Evolutionary conservation across 2,888 invertebrate species (phyloP), one percentile per base, ranked within the genome.

Genomic region (Drosophila suboccidentalis): DNA sequence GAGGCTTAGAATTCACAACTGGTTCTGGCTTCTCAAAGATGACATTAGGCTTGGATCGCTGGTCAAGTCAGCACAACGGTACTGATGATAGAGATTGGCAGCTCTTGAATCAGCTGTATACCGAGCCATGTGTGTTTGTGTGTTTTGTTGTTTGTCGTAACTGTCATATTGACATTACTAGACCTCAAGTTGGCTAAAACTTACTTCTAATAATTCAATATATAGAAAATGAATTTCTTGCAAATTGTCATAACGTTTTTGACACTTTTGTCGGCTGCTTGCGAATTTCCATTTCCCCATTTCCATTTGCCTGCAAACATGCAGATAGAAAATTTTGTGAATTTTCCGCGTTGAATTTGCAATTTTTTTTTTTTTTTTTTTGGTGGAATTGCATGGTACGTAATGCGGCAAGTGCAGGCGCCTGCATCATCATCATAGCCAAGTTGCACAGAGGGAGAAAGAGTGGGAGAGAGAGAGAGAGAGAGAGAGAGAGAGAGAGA

Each of bases 351-450:
- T 53, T 51, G 55, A 63, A 63, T 51, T 57, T 51, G 10, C 8
- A 13, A 8, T 19, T 10, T 17, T 32, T 41, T 17, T 32, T 38
- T 10, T 43, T 55, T 15, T 64, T 15, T 39, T 38, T 22, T 13
- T 29, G n/a, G 13, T n/a, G 43, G 3, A 1, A 10, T 15, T 59
- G 47, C 57, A 55, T 64, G 71, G 54, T 49, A 53, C 47, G 72
- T 62, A 59, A 55, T 73, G 62, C 75, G 47, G 46, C 59, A 75
- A 50, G 39, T 75, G 71, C 75, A 61, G 76, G 75, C 61, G 75
- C 75, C 75, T 51, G 65, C 75, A 76, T 22, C 22, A 22, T 22
- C 22, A 22, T 22, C 22, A 22, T 63, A 50, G 41, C 36, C 29
- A 55, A 41, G 13, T 22, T n/a, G 43, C 51, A 57, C 44, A 19